These are phyloP conservation scores for Cephus cinctus DNA, from an alignment of 1,140 invertebrate species.

Conservation along the genomic window DNA sequence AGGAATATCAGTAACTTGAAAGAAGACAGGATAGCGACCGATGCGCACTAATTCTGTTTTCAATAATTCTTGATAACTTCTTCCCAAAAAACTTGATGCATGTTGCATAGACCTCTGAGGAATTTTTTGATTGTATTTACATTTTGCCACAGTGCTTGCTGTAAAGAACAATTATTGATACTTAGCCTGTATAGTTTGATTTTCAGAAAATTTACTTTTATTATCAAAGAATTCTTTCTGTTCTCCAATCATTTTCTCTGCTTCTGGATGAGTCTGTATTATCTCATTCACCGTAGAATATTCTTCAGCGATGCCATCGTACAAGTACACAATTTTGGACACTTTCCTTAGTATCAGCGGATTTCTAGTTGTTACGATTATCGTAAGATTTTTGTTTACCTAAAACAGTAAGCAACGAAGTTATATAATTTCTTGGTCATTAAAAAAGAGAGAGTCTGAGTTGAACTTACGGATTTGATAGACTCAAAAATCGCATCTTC, in stretches of 20 bases:
- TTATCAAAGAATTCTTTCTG: background rate
- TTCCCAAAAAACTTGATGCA: conserved; percentile 4
- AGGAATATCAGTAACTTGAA: background rate
- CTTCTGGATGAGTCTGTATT: background rate
- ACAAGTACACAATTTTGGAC: conserved; percentile 9
- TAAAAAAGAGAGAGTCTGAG: too few relatives aligned
- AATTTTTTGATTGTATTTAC: background rate
- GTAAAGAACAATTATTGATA: background rate
- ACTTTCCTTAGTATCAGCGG: conserved; percentile 3
- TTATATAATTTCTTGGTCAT: too few relatives aligned
- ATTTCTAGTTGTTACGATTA: conserved; percentile 9
- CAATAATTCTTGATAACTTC: conserved; percentile 4
- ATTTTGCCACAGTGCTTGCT: conserved; percentile 6
- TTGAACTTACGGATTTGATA: too few relatives aligned
- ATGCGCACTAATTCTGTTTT: conserved; percentile 5
- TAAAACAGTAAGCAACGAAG: too few relatives aligned
- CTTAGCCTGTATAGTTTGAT: too few relatives aligned
- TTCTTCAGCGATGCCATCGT: conserved; percentile 1
- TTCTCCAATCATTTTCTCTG: conserved; percentile 4
- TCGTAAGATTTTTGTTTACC: conserved; percentile 1
- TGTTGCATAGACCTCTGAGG: background rate
- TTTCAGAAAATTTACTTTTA: background rate
- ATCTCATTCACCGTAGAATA: background rate
- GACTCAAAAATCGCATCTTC: conserved; percentile 2
- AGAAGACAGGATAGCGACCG: conserved; percentile 1